Base-by-base conservation (phyloP, 2,888 invertebrate species). In the Phortica magna region DNA sequence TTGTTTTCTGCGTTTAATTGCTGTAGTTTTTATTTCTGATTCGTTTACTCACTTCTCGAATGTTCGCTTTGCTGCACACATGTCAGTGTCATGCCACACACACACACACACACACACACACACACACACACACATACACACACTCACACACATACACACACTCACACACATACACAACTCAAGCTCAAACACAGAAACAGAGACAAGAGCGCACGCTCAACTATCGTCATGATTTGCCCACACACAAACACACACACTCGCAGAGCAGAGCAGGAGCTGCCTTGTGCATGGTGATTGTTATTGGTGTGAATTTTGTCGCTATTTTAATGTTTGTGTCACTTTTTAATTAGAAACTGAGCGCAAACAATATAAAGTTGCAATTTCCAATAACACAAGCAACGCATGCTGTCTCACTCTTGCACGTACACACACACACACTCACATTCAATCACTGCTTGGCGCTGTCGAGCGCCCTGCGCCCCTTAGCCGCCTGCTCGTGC, bases 261-360 rank as follows among this genome's bases (percentile, higher is more conserved):
- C 43, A 43, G 6, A 43, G 7, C 6, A 9, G 14, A 48, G 14
- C 14, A 12, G 2, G 48, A 14, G 10, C 7, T 6, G 48, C 14
- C 9, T 48, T 43, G 17, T 19, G 6, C 43, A 22, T 17, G 7
- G 55, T 71, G 31, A 55, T 71, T 71, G 53, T 55, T 71, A 71
- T 71, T 55, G 14, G 70, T 71, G 70, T 55, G 70, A 53, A 55
- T 71, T 70, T 71, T 43, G 68, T 48, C 68, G 68, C 68, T 68
- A 48, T 68, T 68, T 68, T 68, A 68, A 68, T 68, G 68, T 68
- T 68, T 71, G 70, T 71, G 70, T 71, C 70, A 71, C 53, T 71
- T 71, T 71, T 55, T 55, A 71, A 71, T 71, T 71, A 53, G 70
- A 71, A 71, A 71, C 70, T 71, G 70, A 55, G 70, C 53, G 70